Evolutionary conservation across 2,888 invertebrate species (phyloP).

Genomic region (Nebria brevicollis): DNA sequence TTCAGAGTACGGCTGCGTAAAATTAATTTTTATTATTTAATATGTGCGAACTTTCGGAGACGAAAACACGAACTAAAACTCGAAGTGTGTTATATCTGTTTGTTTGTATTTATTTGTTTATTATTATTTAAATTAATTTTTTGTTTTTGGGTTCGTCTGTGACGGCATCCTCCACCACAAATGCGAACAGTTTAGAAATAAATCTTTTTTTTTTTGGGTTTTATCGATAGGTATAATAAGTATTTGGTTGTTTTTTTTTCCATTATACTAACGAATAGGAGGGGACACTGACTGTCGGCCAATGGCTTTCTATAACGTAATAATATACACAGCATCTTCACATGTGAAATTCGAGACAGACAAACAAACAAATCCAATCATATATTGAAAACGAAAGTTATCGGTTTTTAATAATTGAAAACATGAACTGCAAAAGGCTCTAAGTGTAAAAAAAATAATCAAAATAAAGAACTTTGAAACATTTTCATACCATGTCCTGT

Average conservation of each 20-base stretch:
- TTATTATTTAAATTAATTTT: neutral
- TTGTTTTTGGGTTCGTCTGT: neutral
- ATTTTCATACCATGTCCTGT: neutral
- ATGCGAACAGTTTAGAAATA: conserved; percentile 3
- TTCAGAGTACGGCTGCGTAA: conserved; percentile 39
- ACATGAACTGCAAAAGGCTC: neutral
- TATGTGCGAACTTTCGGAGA: conserved; percentile 20
- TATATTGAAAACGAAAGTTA: neutral
- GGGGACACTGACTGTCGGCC: conserved; percentile 32
- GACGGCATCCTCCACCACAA: conserved; percentile 18
- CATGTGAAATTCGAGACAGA: conserved; percentile 45
- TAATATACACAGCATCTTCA: conserved; percentile 39
- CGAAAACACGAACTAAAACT: conserved; percentile 16
- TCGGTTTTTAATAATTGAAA: neutral
- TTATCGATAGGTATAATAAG: neutral
- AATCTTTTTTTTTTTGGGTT: neutral
- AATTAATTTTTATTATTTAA: conserved; percentile 19
- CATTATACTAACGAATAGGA: conserved; percentile 27
- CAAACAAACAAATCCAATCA: conserved; percentile 13
- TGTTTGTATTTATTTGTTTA: conserved; percentile 22
- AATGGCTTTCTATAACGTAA: conserved; percentile 28
- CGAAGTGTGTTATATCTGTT: conserved; percentile 14
- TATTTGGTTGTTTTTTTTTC: neutral
- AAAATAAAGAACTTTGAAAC: neutral
- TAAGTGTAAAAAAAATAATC: neutral